Conservation (phyloP, 2,113 vertebrate genomes). For the Plotosus lineatus region DNA sequence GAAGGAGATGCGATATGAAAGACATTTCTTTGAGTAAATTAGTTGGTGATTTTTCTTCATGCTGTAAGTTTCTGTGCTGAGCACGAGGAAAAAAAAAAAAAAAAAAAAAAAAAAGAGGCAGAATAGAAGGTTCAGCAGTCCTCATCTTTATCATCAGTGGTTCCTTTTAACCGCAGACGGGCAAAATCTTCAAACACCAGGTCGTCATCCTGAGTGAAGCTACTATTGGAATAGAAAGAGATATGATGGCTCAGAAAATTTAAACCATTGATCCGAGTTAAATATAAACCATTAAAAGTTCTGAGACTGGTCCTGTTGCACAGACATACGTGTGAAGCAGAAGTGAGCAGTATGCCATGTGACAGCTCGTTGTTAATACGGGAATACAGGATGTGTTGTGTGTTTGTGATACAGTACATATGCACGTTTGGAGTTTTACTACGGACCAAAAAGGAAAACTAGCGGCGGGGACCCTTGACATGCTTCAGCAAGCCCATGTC, state of each 20-base stretch:
- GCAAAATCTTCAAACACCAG: slow-evolving; percentile 93
- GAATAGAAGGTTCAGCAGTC: slow-evolving; percentile 71
- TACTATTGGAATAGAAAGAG: slow-evolving; percentile 59
- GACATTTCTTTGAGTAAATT: slow-evolving; percentile 8
- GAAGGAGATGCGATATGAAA: slow-evolving; percentile 12
- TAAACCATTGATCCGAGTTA: background rate
- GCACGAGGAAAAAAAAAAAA: background rate
- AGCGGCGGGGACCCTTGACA: no score
- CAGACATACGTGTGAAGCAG: no score
- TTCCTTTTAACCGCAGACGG: slow-evolving; percentile 84
- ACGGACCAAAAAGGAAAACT: no score
- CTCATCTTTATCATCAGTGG: slow-evolving; percentile 84
- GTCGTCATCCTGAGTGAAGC: slow-evolving; percentile 85
- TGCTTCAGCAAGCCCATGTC: no score
- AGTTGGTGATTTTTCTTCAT: slow-evolving; percentile 19
- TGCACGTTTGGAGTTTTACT: no score
- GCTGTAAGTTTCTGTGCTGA: slow-evolving; percentile 17
- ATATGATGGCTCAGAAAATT: background rate
- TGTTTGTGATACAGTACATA: no score
- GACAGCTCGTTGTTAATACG: no score
- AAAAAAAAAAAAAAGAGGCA: background rate
- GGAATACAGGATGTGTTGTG: no score
- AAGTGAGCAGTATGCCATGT: no score
- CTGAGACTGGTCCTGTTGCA: no score
- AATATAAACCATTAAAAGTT: background rate